Percentiles rank a stretch among this genome's conserved stretches.
phyloP scores from a whole-genome alignment of 2,113 vertebrate species.

The Candoia aspera region DNA sequence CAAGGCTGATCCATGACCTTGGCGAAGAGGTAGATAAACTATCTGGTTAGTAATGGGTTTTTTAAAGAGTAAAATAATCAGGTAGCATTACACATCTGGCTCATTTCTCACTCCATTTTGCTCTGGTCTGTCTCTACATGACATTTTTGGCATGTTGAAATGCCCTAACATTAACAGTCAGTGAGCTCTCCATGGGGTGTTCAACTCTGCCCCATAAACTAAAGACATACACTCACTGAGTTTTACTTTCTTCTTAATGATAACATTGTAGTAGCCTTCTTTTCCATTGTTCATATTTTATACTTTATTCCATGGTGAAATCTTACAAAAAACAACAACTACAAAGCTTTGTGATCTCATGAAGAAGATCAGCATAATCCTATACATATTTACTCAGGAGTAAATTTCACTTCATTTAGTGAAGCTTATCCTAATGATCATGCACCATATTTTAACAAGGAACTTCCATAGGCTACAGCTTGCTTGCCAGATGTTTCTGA shows the following conservation, averaged over 20 bases:
- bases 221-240: not conserved
- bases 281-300: not conserved
- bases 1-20: too few relatives aligned
- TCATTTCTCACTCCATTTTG: too few relatives aligned
- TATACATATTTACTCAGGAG: not conserved
- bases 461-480: not conserved
- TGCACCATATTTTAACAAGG: not conserved
- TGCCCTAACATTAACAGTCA: not conserved
- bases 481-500: not conserved
- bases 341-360: not conserved
- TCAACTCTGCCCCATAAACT: not conserved
- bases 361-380: not conserved
- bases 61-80: too few relatives aligned
- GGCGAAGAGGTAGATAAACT: too few relatives aligned
- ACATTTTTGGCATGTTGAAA: too few relatives aligned
- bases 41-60: too few relatives aligned
- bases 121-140: too few relatives aligned
- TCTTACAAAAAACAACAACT: not conserved
- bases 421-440: not conserved
- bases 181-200: not conserved
- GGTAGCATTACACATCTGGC: too few relatives aligned
- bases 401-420: not conserved
- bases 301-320: not conserved
- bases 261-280: not conserved
- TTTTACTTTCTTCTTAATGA: not conserved